Evolutionary conservation across 2,113 vertebrate genomes (phyloP).

Genomic region (Eubucco bourcierii): DNA sequence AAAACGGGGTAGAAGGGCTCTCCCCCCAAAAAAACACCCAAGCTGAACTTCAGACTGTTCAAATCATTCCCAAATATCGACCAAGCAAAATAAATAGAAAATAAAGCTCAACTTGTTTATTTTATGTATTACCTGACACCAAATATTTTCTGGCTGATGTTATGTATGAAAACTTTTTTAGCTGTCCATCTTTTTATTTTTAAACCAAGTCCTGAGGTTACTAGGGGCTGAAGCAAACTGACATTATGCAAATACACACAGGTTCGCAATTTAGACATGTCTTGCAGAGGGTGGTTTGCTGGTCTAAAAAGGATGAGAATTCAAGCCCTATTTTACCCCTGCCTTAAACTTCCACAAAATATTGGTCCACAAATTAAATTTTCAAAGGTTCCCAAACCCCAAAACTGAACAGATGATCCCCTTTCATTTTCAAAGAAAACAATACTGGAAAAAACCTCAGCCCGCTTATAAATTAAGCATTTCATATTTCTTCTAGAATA

Average conservation of each 20-base stretch:
- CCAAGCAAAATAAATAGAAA: conserved; percentile 79
- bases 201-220: conserved; percentile 82
- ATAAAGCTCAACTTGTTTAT: conserved; percentile 62
- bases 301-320: conserved; percentile 75
- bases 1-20: conserved; percentile 68
- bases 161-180: conserved; percentile 76
- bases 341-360: conserved; percentile 81
- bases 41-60: conserved; percentile 73
- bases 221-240: conserved; percentile 78
- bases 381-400: conserved; percentile 76
- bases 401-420: conserved; percentile 83
- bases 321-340: conserved; percentile 80
- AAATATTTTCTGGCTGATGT: conserved; percentile 74
- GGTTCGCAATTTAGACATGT: conserved; percentile 73
- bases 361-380: conserved; percentile 93
- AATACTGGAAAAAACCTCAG: conserved; percentile 83
- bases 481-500: conserved; percentile 87
- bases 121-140: conserved; percentile 76
- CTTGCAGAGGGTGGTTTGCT: conserved; percentile 79
- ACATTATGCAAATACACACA: conserved; percentile 67
- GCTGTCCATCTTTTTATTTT: conserved; percentile 76
- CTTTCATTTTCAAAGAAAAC: conserved; percentile 84
- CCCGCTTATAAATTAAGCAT: conserved; percentile 89
- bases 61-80: conserved; percentile 78
- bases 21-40: conserved; percentile 78